Evolutionary conservation across 2,113 vertebrate genomes (phyloP).

Genomic region (Potamarius usumacintae): DNA sequence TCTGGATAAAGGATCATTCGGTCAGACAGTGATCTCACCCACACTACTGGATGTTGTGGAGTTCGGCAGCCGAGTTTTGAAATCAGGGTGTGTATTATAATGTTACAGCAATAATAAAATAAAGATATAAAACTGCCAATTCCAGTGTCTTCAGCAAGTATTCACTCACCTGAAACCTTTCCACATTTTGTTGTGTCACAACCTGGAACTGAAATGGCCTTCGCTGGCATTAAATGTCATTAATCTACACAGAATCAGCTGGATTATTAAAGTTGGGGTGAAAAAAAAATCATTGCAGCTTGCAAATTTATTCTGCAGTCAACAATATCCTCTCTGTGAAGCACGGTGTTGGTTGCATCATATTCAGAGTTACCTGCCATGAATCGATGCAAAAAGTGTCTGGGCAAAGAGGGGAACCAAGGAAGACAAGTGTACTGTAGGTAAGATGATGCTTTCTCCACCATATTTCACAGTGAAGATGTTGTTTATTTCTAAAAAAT

Average conservation of each 20-base stretch:
- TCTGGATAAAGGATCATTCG: not conserved
- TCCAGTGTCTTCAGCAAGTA: not conserved
- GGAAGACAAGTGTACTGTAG: too few species aligned
- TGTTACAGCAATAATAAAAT: not conserved
- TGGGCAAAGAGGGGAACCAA: too few species aligned
- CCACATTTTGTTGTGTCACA: not conserved
- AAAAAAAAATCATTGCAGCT: too few species aligned
- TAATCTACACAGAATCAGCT: too few species aligned
- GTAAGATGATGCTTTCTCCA: not conserved
- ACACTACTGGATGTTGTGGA: not conserved
- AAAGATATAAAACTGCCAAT: not conserved
- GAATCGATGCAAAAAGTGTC: not conserved
- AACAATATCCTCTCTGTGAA: not conserved
- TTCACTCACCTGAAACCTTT: not conserved
- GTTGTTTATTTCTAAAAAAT: too few species aligned
- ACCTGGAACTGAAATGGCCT: not conserved
- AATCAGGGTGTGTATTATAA: not conserved
- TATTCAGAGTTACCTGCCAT: not conserved
- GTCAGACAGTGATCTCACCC: not conserved
- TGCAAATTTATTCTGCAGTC: too few species aligned
- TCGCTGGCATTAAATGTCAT: too few species aligned
- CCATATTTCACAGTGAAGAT: not conserved
- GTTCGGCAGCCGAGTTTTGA: not conserved
- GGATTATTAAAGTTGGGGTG: too few species aligned
- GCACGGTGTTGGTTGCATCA: not conserved